Evolutionary conservation across 2,797 vertebrate species (phyloP).

Genomic region (Ciconia nigra): DNA sequence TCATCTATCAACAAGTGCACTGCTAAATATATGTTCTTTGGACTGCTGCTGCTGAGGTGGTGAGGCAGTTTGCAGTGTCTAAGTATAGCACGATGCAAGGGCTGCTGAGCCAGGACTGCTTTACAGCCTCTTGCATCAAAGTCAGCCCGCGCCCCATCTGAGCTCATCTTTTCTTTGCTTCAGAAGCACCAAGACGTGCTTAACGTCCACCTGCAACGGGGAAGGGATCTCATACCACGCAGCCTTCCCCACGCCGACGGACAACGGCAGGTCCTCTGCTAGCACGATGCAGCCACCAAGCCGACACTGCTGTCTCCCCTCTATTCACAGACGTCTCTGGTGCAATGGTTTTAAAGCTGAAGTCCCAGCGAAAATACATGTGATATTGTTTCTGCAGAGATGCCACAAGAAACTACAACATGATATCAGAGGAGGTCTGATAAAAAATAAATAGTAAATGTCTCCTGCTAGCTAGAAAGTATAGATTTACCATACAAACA

Average conservation of each 20-base stretch:
- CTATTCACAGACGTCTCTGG: rapidly evolving
- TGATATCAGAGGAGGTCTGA: neutral
- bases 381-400: neutral
- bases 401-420: neutral
- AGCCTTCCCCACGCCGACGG: neutral
- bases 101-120: neutral
- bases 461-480: neutral
- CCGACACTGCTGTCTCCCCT: neutral
- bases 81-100: neutral
- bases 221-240: neutral
- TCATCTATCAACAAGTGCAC: neutral
- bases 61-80: neutral
- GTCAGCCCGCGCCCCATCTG: neutral
- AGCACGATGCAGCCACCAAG: too few species aligned
- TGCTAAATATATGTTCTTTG: neutral
- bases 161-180: neutral
- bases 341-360: neutral
- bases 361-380: too few species aligned
- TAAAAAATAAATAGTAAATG: neutral
- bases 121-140: neutral
- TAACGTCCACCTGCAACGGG: neutral
- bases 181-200: rapidly evolving
- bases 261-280: neutral
- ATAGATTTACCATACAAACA: neutral
- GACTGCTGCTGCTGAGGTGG: neutral